Evolutionary conservation across 2,888 invertebrate genomes (phyloP).

Genomic region (Oscheius myriophilus): DNA sequence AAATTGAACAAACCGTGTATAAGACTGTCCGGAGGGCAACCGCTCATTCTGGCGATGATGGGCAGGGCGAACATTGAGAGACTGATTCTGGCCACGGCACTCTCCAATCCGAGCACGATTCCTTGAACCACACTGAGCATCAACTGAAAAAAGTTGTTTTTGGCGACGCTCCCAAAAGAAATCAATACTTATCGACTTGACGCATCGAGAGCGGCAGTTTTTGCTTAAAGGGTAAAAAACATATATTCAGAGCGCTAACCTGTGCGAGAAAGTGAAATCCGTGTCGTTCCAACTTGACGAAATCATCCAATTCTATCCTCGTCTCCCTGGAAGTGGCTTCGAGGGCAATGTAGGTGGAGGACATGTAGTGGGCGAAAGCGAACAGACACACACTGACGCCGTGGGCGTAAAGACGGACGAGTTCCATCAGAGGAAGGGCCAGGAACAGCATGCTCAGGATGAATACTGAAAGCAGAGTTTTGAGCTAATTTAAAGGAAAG

Average conservation of each 20-base stretch:
- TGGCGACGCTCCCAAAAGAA: conserved; percentile 54
- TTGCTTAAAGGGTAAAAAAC: background rate
- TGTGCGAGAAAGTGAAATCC: conserved; percentile 63
- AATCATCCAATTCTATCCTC: conserved; percentile 64
- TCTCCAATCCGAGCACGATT: conserved; percentile 72
- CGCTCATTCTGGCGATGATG: conserved; percentile 73
- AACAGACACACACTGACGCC: conserved; percentile 72
- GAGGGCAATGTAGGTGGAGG: conserved; percentile 72
- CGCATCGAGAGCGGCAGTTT: background rate
- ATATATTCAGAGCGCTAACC: conserved; percentile 14
- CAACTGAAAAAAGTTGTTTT: conserved; percentile 25
- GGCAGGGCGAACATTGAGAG: conserved; percentile 74
- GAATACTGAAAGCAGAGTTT: conserved; percentile 71
- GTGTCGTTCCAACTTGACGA: conserved; percentile 66
- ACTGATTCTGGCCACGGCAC: conserved; percentile 69
- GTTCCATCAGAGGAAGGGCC: conserved; percentile 73
- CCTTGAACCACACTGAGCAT: conserved; percentile 59
- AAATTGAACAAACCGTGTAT: conserved; percentile 30
- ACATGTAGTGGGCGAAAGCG: conserved; percentile 72
- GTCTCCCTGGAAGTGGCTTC: conserved; percentile 61
- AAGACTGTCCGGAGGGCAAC: conserved; percentile 71
- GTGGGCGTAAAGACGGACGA: conserved; percentile 75
- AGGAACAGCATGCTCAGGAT: conserved; percentile 73
- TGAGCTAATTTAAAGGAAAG: background rate
- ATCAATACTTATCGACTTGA: conserved; percentile 29